Evolutionary conservation across 2,113 vertebrate species (phyloP), one percentile per base, ranked within the genome.

Genomic region (Rynchops niger): DNA sequence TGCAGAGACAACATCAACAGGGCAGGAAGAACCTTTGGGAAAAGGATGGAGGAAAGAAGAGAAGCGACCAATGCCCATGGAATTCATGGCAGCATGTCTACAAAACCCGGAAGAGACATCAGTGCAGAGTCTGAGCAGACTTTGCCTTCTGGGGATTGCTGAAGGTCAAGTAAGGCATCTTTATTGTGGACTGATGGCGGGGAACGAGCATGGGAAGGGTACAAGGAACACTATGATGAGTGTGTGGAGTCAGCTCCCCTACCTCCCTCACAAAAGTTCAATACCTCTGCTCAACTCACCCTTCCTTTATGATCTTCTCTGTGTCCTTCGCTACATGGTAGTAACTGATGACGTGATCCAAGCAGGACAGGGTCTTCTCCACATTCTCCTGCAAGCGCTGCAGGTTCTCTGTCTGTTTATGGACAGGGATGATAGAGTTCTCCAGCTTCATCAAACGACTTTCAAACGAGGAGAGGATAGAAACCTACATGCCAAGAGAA

Each of bases 311-410:
- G 96, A 99, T 99, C 95, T 98, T 98, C 98, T 99, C 99, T 0
- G 99, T 99, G 95, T 99, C 99, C 63, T 99, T 99, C 95, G 99
- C 99, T 86, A 99, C 99, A 2, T 99, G 99, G 96, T 99, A 99
- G 96, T 99, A 99, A 77, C 99, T 99, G 98, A 99, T 99, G 93
- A 99, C 99, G 0, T 99, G 99, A 83, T 99, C 99, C 98, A 99
- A 98, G 95, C 99, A 99, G 95, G 98, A 99, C 23, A 99, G 97
- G 0, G 99, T 99, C 93, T 99, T 99, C 95, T 99, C 99, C 56
- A 99, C 99, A 0, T 99, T 99, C 95, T 99, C 99, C 98, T 99
- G 99, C 88, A 99, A 98, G 26, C 99, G 98, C 97, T 99, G 99
- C 92, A 99, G 98, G 80, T 99, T 99, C 98, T 99, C 99, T 1